Base-by-base conservation (phyloP, 2,888 invertebrate genomes). In the Megastigmus dorsalis region DNA sequence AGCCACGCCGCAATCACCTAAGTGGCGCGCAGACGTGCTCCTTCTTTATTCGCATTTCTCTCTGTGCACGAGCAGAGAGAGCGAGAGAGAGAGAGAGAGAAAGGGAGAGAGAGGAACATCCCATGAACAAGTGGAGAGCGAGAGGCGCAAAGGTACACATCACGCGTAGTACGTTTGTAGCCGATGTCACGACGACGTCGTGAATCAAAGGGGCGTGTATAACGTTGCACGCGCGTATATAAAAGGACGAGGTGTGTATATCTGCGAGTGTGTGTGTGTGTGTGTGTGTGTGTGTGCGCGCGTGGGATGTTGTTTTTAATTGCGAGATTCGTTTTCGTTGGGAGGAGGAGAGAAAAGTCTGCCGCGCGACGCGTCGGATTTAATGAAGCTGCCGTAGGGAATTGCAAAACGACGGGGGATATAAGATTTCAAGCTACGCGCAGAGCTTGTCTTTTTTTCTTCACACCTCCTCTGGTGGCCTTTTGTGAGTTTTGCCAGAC, bases 1-100 rank as follows among this genome's bases (percentile, higher is more conserved):
- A n/a, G 9, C 33, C 48, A 65, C 69, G 76, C n/a, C n/a, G 76
- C 80, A 79, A 80, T 80, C 79, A 79, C 60, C 75, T 77, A 80
- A 80, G 81, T 81, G 79, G 77, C 43, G 60, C 54, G 70, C 65
- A 33, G 50, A 57, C 38, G 36, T n/a, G n/a, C 26, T 18, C 20
- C 43, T 13, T 30, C n/a, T 10, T 52, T 13, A 1, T 6, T 26
- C 33, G 9, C 36, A n/a, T n/a, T n/a, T n/a, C n/a, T n/a, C n/a
- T n/a, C n/a, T n/a, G n/a, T n/a, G n/a, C n/a, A n/a, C n/a, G n/a
- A n/a, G n/a, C n/a, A n/a, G n/a, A n/a, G n/a, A n/a, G n/a, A 38
- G 55, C 28, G 13, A 15, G 30, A 55, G 20, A 15, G 54, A 50
- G 13, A 30, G 33, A 15, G 13, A 38, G 18, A 55, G 15, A 30